A percentile compares a stretch with the other conserved stretches of the same genome.
Evolutionary conservation across 2,888 invertebrate species (phyloP).

Genomic region (Amphipyra tragopoginis): DNA sequence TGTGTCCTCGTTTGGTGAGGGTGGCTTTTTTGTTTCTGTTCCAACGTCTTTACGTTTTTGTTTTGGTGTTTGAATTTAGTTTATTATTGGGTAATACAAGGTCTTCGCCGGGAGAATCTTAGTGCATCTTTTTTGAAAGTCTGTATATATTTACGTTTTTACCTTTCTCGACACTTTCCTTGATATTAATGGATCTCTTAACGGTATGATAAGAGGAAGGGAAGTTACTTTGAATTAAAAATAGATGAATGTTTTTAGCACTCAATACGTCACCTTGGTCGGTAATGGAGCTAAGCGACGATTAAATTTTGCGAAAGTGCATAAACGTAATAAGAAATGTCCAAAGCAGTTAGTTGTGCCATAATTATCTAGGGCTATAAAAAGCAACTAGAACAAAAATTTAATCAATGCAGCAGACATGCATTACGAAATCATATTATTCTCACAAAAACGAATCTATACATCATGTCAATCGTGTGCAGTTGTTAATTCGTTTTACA

Average conservation of each 20-base stretch:
- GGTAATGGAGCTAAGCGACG: no score
- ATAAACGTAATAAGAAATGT: no score
- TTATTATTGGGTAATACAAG: conserved; percentile 66
- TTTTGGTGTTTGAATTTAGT: conserved; percentile 70
- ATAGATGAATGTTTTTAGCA: not conserved
- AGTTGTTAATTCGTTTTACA: conserved; percentile 81
- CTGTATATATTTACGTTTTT: conserved; percentile 12
- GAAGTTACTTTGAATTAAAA: no score
- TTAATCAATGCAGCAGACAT: conserved; percentile 30
- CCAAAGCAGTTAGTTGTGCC: no score
- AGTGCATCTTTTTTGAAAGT: conserved; percentile 42
- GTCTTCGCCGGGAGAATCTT: conserved; percentile 48
- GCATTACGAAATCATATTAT: conserved; percentile 50
- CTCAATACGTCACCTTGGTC: no score
- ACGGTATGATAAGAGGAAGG: not conserved
- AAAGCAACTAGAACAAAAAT: conserved; percentile 33
- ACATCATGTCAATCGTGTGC: conserved; percentile 64
- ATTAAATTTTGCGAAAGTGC: no score
- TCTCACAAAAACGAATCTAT: conserved; percentile 66
- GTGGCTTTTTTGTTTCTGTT: conserved; percentile 81
- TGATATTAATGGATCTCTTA: not conserved
- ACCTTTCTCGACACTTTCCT: not conserved
- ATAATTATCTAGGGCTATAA: conserved; percentile 12
- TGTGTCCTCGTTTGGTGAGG: conserved; percentile 80
- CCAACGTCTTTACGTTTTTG: conserved; percentile 76